phyloP scores from a whole-genome alignment of 2,113 vertebrate genomes.

The Platycercus adscitus region DNA sequence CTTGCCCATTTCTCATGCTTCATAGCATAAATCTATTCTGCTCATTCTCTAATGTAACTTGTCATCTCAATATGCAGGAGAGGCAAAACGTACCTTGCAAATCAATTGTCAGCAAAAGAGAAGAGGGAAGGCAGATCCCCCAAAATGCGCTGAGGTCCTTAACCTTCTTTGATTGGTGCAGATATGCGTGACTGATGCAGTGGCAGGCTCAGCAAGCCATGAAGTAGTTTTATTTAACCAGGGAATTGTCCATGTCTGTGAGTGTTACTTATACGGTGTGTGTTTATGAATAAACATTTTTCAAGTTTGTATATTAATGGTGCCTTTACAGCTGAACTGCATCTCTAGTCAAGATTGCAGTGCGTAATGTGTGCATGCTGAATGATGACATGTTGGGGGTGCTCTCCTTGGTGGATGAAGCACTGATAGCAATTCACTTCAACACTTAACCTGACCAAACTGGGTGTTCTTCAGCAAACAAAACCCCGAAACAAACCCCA shows the following conservation, averaged over 20 bases:
- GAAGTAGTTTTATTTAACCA: neutral
- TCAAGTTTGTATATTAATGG: neutral
- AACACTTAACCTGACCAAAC: neutral
- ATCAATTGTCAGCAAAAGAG: neutral
- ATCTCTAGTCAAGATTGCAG: neutral
- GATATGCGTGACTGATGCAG: neutral
- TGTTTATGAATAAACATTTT: conserved; percentile 37
- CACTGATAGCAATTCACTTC: neutral
- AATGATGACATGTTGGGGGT: neutral
- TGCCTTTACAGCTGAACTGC: neutral
- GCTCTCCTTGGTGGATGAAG: neutral
- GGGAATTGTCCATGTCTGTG: conserved; percentile 22
- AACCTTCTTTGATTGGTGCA: conserved; percentile 51
- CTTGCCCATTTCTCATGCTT: neutral
- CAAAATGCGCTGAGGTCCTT: neutral
- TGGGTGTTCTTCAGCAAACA: neutral
- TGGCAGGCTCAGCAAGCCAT: conserved; percentile 33
- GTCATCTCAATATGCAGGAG: neutral
- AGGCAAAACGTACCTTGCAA: neutral
- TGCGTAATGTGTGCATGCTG: rapidly evolving
- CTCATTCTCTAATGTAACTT: neutral
- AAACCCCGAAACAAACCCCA: neutral
- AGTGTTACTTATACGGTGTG: neutral
- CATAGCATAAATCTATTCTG: neutral
- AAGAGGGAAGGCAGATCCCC: conserved; percentile 23